Base-by-base conservation (phyloP, 2,888 invertebrate genomes). In the Pheosia gnoma region DNA sequence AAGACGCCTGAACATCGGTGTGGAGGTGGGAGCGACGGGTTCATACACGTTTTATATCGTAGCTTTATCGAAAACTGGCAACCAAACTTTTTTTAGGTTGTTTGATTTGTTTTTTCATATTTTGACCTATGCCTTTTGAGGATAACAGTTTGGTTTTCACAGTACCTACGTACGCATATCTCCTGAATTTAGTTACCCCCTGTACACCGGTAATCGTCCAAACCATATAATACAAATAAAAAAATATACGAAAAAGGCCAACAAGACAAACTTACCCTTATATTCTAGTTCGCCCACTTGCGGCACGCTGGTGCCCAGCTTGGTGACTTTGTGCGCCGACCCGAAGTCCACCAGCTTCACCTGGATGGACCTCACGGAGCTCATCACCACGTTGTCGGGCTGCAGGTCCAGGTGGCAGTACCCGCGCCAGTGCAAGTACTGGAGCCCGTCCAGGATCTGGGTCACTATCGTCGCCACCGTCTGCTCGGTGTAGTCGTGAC, bases 361-460 rank as follows among this genome's bases (percentile, higher is more conserved):
- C 86, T 98, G 96, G 8, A 97, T 95, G 0, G 97, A 96, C 71
- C 98, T 94, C 13, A 98, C 96, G 0, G 96, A 96, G 1, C 97
- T 96, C 96, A 99, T 97, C 4, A 99, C 97, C 38, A 99, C 95
- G 87, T 99, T 99, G 83, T 98, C 98, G 0, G 99, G 99, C 87
- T 99, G 98, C 58, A 99, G 93, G 85, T 98, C 97, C 67, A 98
- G 90, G 86, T 98, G 98, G 75, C 97, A 97, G 73, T 96, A 96
- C 3, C 98, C 98, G 78, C 98, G 95, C 97, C 98, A 98, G 88
- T 99, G 99, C 52, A 99, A 93, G 87, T 98, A 99, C 88, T 99
- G 98, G 0, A 99, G 91, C 0, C 96, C 99, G 81, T 98, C 98
- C 62, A 98, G 89, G 0, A 98, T 91, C 92, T 99, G 99, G 3